Conservation (phyloP, 2,113 vertebrate genomes). For the Vulpes lagopus region DNA sequence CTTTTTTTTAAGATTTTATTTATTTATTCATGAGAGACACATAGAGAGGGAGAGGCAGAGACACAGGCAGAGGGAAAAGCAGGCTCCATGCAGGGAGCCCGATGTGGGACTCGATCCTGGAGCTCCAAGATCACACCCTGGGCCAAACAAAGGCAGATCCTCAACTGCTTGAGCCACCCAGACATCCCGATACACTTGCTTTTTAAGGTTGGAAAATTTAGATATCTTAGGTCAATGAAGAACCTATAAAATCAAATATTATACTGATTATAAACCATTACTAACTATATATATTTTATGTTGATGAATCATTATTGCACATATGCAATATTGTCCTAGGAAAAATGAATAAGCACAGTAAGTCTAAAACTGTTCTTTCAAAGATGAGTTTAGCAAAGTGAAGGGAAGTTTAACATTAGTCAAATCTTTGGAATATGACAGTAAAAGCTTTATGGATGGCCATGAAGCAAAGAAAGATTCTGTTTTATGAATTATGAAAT, state of each 20-base stretch:
- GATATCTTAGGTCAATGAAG: neutral
- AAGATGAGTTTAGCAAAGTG: neutral
- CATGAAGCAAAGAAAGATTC: neutral
- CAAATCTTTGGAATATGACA: constrained; percentile 23
- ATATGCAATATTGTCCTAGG: neutral
- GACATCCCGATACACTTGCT: neutral
- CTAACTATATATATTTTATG: neutral
- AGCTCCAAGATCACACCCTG: too few relatives aligned
- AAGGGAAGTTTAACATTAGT: constrained; percentile 56
- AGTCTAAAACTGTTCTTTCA: neutral
- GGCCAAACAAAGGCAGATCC: too few relatives aligned
- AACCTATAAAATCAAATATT: neutral
- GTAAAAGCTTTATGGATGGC: neutral
- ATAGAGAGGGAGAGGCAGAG: too few relatives aligned
- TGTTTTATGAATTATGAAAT: constrained; percentile 1
- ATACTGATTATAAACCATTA: neutral
- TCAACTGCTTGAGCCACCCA: too few relatives aligned
- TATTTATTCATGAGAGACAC: too few relatives aligned
- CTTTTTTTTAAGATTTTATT: neutral
- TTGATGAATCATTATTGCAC: neutral
- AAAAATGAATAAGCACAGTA: neutral
- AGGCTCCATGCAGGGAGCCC: too few relatives aligned
- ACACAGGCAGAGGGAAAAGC: too few relatives aligned
- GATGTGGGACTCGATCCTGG: too few relatives aligned
- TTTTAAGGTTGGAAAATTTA: neutral